Base-by-base conservation (phyloP, 2,797 vertebrate species). In the Falco columbarius region DNA sequence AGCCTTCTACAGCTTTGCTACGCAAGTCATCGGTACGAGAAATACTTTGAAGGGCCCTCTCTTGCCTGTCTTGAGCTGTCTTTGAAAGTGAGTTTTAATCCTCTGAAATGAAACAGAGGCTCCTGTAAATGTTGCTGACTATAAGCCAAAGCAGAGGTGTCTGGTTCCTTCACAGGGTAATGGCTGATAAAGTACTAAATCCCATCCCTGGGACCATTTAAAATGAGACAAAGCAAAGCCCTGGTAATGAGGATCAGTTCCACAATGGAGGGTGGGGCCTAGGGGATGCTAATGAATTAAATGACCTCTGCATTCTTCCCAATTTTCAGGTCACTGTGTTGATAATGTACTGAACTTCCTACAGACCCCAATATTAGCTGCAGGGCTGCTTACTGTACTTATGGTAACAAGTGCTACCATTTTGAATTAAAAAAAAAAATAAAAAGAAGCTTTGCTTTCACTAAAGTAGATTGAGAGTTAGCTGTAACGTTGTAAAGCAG, bases 1-100 rank as follows among this genome's bases (percentile, higher is more conserved):
- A 67, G n/a, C 20, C 42, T 75, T 73, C 66, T 8, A 5, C 42
- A 93, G 52, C 59, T 73, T 81, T 29, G 10, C 36, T 54, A 9
- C 66, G 40, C 46, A 66, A 81, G 58, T 63, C 62, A 42, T 52
- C 62, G 75, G 9, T 19, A n/a, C 49, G 23, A 62, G 44, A 66
- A 86, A 47, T 46, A 16, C 94, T 90, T 77, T 32, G 65, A 93
- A 90, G 61, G 42, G 27, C 40, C 42, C 34, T 32, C 79, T 74
- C 23, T 51, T 0, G 0, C 24, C 29, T 70, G 55, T 93, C 36
- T 67, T 44, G 14, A 82, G 30, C 56, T 38, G 27, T 75, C 65
- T 91, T 90, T 80, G 58, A 70, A 89, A 86, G 73, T 8, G 20
- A 72, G 36, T 71, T 66, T 89, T 95, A 94, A 86, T 90, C 27